These are phyloP conservation scores for Chalcis sispes DNA, from an alignment of 2,888 invertebrate species.

Conservation along the genomic window DNA sequence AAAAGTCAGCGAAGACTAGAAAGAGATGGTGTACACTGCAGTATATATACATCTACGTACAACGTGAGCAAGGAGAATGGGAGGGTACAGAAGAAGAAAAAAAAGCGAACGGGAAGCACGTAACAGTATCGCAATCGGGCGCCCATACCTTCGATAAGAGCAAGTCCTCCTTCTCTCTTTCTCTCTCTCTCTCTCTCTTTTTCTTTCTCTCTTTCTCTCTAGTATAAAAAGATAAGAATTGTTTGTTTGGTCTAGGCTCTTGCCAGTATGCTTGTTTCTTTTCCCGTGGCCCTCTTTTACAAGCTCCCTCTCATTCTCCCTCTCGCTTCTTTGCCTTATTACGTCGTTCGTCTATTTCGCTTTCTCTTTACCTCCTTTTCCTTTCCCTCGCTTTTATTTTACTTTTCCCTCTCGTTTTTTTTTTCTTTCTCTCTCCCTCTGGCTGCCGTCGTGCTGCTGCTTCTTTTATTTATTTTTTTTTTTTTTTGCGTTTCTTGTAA, in stretches of 20 bases:
- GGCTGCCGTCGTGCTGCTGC: too few species aligned
- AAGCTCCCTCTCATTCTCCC: slow-evolving; percentile 32
- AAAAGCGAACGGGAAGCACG: slow-evolving; percentile 54
- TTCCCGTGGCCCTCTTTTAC: slow-evolving; percentile 32
- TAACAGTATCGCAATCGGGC: slow-evolving; percentile 54
- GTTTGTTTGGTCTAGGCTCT: slow-evolving; percentile 65
- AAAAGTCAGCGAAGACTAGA: slow-evolving; percentile 4
- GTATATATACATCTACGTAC: slow-evolving; percentile 6
- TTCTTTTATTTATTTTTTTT: slow-evolving; percentile 16
- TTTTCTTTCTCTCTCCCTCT: slow-evolving; percentile 13
- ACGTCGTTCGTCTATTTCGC: slow-evolving; percentile 37
- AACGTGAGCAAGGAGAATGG: background rate
- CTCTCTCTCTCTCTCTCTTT: background rate
- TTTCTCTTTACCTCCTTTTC: slow-evolving; percentile 39
- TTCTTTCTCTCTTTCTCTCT: background rate
- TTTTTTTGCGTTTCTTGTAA: slow-evolving; percentile 31
- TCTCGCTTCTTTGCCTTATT: slow-evolving; percentile 38
- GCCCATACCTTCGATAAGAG: slow-evolving; percentile 62
- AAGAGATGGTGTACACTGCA: too few species aligned
- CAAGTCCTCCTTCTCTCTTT: slow-evolving; percentile 5
- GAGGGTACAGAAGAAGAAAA: slow-evolving; percentile 13
- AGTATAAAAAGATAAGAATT: slow-evolving; percentile 66
- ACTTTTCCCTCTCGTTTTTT: slow-evolving; percentile 25
- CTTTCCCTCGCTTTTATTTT: background rate
- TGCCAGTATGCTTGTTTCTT: slow-evolving; percentile 32